Conservation (phyloP, 2,113 vertebrate species). For the Misgurnus anguillicaudatus region DNA sequence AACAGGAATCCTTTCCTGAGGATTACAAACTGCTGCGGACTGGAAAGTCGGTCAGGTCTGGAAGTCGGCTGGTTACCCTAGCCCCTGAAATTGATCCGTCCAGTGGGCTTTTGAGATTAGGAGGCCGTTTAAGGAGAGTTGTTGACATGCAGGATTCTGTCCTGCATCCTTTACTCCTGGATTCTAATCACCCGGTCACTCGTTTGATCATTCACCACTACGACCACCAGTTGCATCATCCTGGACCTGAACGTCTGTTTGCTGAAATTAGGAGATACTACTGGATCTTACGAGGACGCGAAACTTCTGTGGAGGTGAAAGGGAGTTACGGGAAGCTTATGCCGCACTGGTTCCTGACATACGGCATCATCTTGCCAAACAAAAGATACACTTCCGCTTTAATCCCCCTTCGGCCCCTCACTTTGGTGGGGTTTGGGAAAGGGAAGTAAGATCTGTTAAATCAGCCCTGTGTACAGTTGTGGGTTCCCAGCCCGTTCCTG, state of each 20-base stretch:
- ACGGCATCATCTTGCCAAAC: no score
- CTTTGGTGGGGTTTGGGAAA: no score
- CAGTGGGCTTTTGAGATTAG: neutral
- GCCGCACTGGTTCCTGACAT: no score
- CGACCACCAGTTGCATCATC: neutral
- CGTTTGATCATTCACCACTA: neutral
- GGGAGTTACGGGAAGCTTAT: no score
- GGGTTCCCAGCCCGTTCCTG: no score
- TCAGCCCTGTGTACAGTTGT: no score
- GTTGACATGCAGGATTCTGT: neutral
- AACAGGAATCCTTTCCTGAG: no score
- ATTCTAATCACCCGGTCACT: neutral
- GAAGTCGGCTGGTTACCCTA: neutral
- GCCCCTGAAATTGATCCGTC: neutral
- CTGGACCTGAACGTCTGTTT: neutral
- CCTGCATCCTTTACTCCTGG: neutral
- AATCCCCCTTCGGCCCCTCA: no score
- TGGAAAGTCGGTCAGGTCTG: neutral
- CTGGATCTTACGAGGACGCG: no score
- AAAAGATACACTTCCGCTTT: no score
- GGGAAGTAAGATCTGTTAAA: no score
- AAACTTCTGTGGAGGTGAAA: no score
- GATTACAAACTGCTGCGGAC: neutral
- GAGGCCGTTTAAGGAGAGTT: neutral
- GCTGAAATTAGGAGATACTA: neutral